Evolutionary conservation across 2,113 vertebrate genomes (phyloP).

Genomic region (Pomatorhinus ruficollis): DNA sequence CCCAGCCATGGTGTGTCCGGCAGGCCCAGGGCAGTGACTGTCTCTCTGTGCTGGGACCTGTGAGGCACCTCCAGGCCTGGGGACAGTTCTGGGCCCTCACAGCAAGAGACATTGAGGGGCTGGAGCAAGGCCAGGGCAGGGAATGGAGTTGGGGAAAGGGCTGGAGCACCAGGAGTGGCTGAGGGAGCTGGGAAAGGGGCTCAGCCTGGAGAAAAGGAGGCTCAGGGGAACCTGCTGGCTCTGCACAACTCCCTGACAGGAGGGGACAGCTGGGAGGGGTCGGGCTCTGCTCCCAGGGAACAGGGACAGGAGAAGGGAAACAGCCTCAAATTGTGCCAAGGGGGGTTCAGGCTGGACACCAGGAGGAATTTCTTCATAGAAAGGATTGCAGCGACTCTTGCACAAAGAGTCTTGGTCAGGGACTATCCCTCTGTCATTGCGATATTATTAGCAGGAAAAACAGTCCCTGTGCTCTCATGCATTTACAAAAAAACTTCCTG

Average conservation of each 20-base stretch:
- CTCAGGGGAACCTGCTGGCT: not conserved
- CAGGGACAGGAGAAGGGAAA: not conserved
- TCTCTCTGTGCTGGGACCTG: not conserved
- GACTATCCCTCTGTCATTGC: not conserved
- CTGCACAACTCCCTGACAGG: not conserved
- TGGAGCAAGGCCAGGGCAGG: rapidly evolving
- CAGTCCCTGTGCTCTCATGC: not conserved
- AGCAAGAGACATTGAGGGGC: rapidly evolving
- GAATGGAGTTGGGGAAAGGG: rapidly evolving
- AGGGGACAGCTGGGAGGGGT: rapidly evolving
- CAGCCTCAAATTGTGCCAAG: rapidly evolving
- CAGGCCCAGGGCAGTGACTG: not conserved
- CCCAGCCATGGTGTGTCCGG: not conserved
- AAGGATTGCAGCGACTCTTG: not conserved
- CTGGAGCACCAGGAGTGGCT: rapidly evolving
- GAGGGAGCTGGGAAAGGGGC: not conserved
- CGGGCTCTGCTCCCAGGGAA: rapidly evolving
- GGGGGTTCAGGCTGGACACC: no score
- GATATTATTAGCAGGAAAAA: not conserved
- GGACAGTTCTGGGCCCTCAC: not conserved
- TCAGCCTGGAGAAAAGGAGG: not conserved
- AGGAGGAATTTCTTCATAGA: not conserved
- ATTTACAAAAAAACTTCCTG: not conserved
- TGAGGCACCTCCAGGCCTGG: not conserved
- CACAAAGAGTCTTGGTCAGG: not conserved